Evolutionary conservation across 2,888 invertebrate species (phyloP).

Genomic region (Saturnia pavonia): DNA sequence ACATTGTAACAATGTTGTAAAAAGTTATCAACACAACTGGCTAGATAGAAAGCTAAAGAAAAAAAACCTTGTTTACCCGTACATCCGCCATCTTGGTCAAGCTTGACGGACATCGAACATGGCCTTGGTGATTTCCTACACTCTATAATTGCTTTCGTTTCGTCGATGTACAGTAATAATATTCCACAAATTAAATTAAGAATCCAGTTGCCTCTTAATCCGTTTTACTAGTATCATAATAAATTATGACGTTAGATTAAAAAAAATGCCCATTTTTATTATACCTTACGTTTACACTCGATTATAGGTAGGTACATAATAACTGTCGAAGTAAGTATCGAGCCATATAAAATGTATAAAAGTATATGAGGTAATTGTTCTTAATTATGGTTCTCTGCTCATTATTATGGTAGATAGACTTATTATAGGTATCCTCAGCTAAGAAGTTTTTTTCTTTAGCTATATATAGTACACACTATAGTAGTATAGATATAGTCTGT

Average conservation of each 20-base stretch:
- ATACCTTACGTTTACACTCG: not conserved
- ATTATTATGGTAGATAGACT: not conserved
- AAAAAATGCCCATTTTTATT: not conserved
- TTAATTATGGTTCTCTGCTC: not conserved
- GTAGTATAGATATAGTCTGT: not conserved
- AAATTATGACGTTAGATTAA: not conserved
- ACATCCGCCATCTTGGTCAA: slow-evolving; percentile 44
- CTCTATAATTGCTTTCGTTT: slow-evolving; percentile 1
- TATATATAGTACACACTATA: not conserved
- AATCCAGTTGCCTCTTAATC: not conserved
- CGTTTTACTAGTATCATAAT: not conserved
- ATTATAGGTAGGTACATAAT: slow-evolving; percentile 8
- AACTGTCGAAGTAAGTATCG: not conserved
- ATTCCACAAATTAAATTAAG: not conserved
- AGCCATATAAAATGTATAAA: slow-evolving; percentile 4
- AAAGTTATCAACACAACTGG: not conserved
- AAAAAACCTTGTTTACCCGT: slow-evolving; percentile 32
- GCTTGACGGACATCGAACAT: slow-evolving; percentile 37
- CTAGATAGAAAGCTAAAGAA: slow-evolving; percentile 43
- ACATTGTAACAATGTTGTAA: not conserved
- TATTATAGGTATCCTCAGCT: not conserved
- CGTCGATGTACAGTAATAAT: not conserved
- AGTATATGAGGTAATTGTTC: not conserved
- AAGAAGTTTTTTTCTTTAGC: not conserved
- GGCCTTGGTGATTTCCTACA: slow-evolving; percentile 46